Evolutionary conservation across 2,113 vertebrate species (phyloP), one percentile per base, ranked within the genome.

Genomic region (Sander vitreus): DNA sequence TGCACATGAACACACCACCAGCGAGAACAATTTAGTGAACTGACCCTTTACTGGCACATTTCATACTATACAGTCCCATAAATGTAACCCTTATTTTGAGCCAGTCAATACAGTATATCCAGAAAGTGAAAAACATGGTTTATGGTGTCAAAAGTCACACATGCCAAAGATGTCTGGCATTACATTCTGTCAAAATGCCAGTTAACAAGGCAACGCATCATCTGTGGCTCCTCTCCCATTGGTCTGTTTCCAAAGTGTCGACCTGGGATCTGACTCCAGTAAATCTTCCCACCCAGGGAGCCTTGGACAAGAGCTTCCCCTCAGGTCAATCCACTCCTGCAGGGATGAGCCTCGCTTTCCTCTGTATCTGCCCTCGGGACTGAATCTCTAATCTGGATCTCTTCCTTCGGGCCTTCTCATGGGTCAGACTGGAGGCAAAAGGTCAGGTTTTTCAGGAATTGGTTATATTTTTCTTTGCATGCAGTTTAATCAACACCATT

Each of bases 231-330:
- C 14, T 67, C 69, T 91, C 77, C 77, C 58, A 86, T 86, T 90
- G 91, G 92, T 85, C 84, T 67, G 75, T 74, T 81, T 85, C 81
- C 36, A 78, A 83, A 65, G 85, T 87, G 85, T 89, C 73, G 84
- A 92, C 85, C 88, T 88, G 88, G 88, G 89, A 92, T 94, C 92
- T 85, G 89, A 53, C 85, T 85, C 81, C 88, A 88, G 92, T 94
- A 94, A 95, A 93, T 92, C 76, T 85, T 92, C 91, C 93, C 92
- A 93, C 85, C 70, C 78, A 91, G 73, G 67, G 30, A 90, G 88
- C 27, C 64, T 69, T 21, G 30, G 71, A 80, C 74, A 72, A 64
- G 64, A 80, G 53, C 16, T 60, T 66, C 71, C 64, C 76, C 63
- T 36, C 16, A 4, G 89, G 85, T 73, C 76, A 81, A 30, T 78